These are phyloP conservation scores for Danio jaintianensis DNA, from an alignment of 2,797 vertebrate species.

Conservation along the genomic window DNA sequence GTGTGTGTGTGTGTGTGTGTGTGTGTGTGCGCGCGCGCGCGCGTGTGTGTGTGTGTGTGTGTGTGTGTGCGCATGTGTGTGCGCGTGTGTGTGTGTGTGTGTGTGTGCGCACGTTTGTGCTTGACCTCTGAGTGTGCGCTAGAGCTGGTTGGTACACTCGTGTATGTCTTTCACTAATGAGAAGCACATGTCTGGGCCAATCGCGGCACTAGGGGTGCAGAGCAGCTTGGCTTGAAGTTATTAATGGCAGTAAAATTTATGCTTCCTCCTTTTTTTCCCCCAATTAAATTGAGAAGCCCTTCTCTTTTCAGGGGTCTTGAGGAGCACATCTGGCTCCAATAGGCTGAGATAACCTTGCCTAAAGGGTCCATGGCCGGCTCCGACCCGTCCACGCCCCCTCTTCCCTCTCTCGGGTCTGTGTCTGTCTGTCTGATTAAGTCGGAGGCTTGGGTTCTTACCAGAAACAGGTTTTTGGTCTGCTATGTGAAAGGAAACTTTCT, in stretches of 20 bases:
- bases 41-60: no score
- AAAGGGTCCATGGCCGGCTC: slow-evolving; percentile 78
- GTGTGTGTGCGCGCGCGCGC: slow-evolving; percentile 46
- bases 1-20: slow-evolving; percentile 44
- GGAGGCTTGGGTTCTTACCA: slow-evolving; percentile 44
- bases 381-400: slow-evolving; percentile 57
- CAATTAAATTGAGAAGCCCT: slow-evolving; percentile 88
- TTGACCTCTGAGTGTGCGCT: slow-evolving; percentile 48
- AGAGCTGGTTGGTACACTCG: slow-evolving; percentile 28
- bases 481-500: slow-evolving; percentile 36
- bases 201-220: slow-evolving; percentile 74
- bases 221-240: slow-evolving; percentile 88
- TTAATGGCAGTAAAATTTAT: slow-evolving; percentile 98
- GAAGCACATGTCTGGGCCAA: slow-evolving; percentile 88
- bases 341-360: slow-evolving; percentile 82
- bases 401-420: slow-evolving; percentile 37
- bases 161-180: slow-evolving; percentile 79
- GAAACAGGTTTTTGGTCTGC: slow-evolving; percentile 25
- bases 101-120: slow-evolving; percentile 45
- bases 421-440: slow-evolving; percentile 56
- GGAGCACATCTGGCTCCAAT: slow-evolving; percentile 90
- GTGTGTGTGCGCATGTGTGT: slow-evolving; percentile 35
- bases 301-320: slow-evolving; percentile 78
- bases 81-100: no score
- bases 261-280: slow-evolving; percentile 96